phyloP scores from a whole-genome alignment of 1,140 invertebrate species.

The Eumaeus atala region DNA sequence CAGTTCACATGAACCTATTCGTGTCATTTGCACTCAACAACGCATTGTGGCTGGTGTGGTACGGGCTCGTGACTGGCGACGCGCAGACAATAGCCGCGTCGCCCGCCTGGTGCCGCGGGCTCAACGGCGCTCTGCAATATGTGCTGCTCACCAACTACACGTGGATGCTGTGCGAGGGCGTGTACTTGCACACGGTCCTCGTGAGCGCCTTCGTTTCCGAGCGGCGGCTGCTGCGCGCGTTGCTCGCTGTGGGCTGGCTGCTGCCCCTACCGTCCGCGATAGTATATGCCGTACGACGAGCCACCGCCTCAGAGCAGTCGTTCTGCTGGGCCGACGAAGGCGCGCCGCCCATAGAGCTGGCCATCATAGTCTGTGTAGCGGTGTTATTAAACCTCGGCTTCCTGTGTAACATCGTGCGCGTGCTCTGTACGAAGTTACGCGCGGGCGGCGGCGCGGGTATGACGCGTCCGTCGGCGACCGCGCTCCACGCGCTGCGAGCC shows the following conservation, averaged over 20 bases:
- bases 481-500: conserved; percentile 88
- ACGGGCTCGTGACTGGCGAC: conserved; percentile 74
- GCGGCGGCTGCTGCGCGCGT: conserved; percentile 85
- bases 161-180: conserved; percentile 96
- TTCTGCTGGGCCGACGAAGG: conserved; percentile 88
- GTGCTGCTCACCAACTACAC: conserved; percentile 94
- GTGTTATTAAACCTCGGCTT: conserved; percentile 91
- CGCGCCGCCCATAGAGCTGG: conserved; percentile 81
- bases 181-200: conserved; percentile 94
- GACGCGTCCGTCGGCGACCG: conserved; percentile 79
- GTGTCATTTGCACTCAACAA: conserved; percentile 91
- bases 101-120: conserved; percentile 85
- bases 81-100: conserved; percentile 63
- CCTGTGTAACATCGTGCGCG: conserved; percentile 94
- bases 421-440: conserved; percentile 91
- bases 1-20: conserved; percentile 95
- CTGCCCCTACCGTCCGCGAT: conserved; percentile 82
- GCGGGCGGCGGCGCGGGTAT: conserved; percentile 71
- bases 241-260: conserved; percentile 90
- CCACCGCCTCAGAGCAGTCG: conserved; percentile 28
- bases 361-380: conserved; percentile 86
- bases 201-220: conserved; percentile 94
- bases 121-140: conserved; percentile 91
- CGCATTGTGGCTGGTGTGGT: conserved; percentile 79
- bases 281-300: conserved; percentile 79